These are phyloP conservation scores for Labeo catla DNA, from an alignment of 2,113 vertebrate species.

Conservation along the genomic window DNA sequence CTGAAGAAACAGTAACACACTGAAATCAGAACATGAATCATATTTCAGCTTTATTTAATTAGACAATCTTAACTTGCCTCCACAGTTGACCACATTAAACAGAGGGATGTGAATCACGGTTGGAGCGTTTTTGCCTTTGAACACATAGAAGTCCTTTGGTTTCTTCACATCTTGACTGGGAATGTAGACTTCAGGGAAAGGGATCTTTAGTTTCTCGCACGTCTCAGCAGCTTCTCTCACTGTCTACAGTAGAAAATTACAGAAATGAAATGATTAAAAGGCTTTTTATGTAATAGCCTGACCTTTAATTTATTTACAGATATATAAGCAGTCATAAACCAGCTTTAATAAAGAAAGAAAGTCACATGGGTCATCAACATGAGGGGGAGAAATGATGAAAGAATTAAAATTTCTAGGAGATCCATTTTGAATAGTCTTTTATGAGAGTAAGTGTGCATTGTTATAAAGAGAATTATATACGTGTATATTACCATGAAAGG, in stretches of 20 bases:
- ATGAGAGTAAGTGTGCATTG: no score
- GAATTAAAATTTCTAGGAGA: not conserved
- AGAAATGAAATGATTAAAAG: not conserved
- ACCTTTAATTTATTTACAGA: no score
- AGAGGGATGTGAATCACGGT: slow-evolving; percentile 29
- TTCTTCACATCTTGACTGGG: not conserved
- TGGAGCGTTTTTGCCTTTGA: slow-evolving; percentile 18
- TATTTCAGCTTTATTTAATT: not conserved
- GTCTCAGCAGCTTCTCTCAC: not conserved
- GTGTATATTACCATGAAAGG: not conserved
- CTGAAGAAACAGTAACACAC: not conserved
- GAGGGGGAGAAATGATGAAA: not conserved
- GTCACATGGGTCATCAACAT: no score
- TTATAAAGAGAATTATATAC: no score
- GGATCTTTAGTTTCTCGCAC: not conserved
- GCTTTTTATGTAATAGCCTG: no score
- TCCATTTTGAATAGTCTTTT: no score
- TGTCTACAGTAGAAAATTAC: not conserved
- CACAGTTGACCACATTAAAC: slow-evolving; percentile 44
- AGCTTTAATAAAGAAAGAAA: no score
- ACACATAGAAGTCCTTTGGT: slow-evolving; percentile 45
- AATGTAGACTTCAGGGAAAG: slow-evolving; percentile 18
- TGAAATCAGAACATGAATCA: not conserved
- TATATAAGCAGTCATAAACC: no score
- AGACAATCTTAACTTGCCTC: slow-evolving; percentile 11